A percentile compares a stretch with the other conserved stretches of the same genome.
Evolutionary conservation across 2,797 vertebrate genomes (phyloP).

Genomic region (Rhabdophis nuchalis): DNA sequence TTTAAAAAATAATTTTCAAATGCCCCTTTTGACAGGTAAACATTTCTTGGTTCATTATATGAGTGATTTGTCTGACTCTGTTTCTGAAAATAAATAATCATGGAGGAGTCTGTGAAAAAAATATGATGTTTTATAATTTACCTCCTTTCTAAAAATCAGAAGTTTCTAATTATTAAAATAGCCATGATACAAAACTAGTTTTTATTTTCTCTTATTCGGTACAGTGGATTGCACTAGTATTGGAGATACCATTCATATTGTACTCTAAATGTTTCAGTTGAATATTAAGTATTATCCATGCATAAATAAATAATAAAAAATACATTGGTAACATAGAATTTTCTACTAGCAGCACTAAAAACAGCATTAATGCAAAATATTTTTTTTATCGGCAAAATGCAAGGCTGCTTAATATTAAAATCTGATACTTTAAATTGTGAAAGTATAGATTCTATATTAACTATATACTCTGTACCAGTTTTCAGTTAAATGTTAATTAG

Average conservation of each 20-base stretch:
- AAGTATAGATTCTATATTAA: not conserved
- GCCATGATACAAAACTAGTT: not conserved
- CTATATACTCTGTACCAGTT: not conserved
- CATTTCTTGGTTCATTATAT: not conserved
- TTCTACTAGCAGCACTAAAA: constrained; percentile 44
- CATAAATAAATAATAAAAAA: constrained; percentile 6
- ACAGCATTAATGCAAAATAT: constrained; percentile 11
- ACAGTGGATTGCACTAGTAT: not conserved
- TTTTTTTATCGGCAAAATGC: constrained; percentile 22
- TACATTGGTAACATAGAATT: constrained; percentile 28
- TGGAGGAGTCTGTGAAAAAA: fast-evolving
- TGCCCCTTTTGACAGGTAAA: not conserved
- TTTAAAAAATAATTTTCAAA: constrained; percentile 22
- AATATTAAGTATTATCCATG: not conserved
- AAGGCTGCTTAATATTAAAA: not conserved
- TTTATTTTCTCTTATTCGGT: not conserved
- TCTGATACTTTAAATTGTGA: not conserved
- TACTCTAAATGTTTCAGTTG: not conserved
- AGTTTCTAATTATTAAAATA: constrained; percentile 8
- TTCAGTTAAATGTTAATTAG: not conserved
- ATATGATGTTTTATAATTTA: not conserved
- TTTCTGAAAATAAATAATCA: not conserved
- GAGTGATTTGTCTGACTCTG: not conserved
- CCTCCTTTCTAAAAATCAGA: not conserved
- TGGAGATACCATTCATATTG: not conserved